A percentile compares a stretch with the other conserved stretches of the same genome.
Evolutionary conservation across 2,888 invertebrate genomes (phyloP).

Genomic region (Mactromeris polynyma): DNA sequence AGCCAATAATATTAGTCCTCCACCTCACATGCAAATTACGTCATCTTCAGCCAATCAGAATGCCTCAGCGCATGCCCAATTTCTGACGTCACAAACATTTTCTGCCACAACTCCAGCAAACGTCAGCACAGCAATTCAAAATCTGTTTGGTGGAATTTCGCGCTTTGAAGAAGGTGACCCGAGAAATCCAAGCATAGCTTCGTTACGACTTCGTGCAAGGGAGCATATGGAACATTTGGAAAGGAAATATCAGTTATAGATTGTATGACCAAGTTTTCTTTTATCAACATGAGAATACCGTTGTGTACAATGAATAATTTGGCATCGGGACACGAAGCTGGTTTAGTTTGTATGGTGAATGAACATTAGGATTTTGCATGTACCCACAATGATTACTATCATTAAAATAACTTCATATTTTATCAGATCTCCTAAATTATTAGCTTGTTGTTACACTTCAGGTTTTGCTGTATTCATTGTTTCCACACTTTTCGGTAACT

Average conservation of each 20-base stretch:
- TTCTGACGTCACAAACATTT: slow-evolving; percentile 72
- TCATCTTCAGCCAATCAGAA: slow-evolving; percentile 65
- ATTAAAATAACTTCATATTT: too few relatives aligned
- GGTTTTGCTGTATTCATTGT: too few relatives aligned
- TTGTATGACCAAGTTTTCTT: too few relatives aligned
- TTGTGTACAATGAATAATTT: neutral
- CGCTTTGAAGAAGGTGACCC: slow-evolving; percentile 89
- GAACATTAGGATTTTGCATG: too few relatives aligned
- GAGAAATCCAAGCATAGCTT: slow-evolving; percentile 94
- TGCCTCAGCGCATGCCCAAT: slow-evolving; percentile 67
- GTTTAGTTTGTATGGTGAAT: neutral
- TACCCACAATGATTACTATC: too few relatives aligned
- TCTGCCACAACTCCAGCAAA: slow-evolving; percentile 65
- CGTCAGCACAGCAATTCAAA: slow-evolving; percentile 63
- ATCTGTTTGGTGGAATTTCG: slow-evolving; percentile 70
- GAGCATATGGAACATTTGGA: slow-evolving; percentile 94
- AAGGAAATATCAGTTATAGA: slow-evolving; percentile 66
- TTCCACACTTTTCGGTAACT: too few relatives aligned
- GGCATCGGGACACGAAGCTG: neutral
- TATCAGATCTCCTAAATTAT: too few relatives aligned
- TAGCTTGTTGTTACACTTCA: too few relatives aligned
- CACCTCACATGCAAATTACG: slow-evolving; percentile 68
- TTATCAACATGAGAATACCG: neutral
- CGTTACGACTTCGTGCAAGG: slow-evolving; percentile 96
- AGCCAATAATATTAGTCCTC: slow-evolving; percentile 86